phyloP scores from a whole-genome alignment of 2,888 invertebrate genomes.

The Drosophila emarginata region DNA sequence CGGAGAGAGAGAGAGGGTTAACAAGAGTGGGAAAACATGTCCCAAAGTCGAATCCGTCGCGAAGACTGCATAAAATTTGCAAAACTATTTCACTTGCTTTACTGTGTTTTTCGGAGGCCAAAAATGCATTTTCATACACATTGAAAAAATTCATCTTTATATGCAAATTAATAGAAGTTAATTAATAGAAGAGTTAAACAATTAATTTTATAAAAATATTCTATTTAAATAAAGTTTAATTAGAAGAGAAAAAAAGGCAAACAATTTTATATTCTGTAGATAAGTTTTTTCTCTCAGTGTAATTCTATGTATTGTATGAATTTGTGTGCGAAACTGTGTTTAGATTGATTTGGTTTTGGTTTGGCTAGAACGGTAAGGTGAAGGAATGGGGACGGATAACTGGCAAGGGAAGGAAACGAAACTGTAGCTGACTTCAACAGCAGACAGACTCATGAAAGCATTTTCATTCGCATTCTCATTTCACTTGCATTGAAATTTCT shows the following conservation, averaged over 20 bases:
- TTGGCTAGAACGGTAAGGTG: background rate
- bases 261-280: slow-evolving; percentile 33
- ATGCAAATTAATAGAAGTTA: too few species aligned
- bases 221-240: too few species aligned
- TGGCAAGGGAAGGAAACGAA: too few species aligned
- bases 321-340: background rate
- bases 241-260: background rate
- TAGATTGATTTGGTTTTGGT: slow-evolving; percentile 6
- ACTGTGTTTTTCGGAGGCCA: slow-evolving; percentile 15
- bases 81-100: slow-evolving; percentile 49
- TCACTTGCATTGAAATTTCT: slow-evolving; percentile 57
- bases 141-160: background rate
- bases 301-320: background rate
- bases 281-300: slow-evolving; percentile 20
- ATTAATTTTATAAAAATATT: too few species aligned
- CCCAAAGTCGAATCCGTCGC: slow-evolving; percentile 23
- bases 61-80: slow-evolving; percentile 61
- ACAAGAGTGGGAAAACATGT: slow-evolving; percentile 47
- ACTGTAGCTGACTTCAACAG: background rate
- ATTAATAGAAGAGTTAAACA: too few species aligned
- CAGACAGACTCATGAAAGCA: background rate
- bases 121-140: slow-evolving; percentile 43
- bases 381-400: too few species aligned
- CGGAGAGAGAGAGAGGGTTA: too few species aligned
- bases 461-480: slow-evolving; percentile 52